A percentile compares a stretch with the other conserved stretches of the same genome.
phyloP scores from a whole-genome alignment of 2,113 vertebrate genomes.

The Sorex araneus region DNA sequence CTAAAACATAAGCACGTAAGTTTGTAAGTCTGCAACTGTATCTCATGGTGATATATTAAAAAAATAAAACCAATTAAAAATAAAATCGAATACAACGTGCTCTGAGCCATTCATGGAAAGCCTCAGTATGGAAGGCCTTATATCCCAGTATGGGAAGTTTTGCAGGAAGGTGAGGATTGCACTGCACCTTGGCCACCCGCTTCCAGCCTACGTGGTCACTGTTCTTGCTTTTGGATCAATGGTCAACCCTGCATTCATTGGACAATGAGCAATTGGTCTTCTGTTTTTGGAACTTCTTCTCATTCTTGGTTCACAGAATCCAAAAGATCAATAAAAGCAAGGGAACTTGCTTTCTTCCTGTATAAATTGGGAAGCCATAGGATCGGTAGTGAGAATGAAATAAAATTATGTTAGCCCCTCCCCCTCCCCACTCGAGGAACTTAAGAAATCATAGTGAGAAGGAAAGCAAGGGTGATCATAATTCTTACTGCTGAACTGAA shows the following conservation, averaged over 20 bases:
- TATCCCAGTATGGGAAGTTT: background rate
- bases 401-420: background rate
- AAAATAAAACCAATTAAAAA: too few species aligned
- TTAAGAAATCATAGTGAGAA: conserved; percentile 38
- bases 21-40: too few species aligned
- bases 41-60: too few species aligned
- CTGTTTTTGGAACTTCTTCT: background rate
- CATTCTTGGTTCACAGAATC: background rate
- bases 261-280: too few species aligned
- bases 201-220: background rate
- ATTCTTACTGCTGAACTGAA: conserved; percentile 24
- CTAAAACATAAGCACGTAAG: too few species aligned
- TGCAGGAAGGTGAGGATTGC: background rate
- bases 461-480: background rate
- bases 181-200: background rate
- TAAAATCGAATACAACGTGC: background rate
- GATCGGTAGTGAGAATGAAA: background rate
- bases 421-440: background rate
- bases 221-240: background rate
- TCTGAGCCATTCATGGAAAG: background rate
- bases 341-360: background rate
- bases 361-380: background rate
- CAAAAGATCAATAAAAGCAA: background rate
- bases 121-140: background rate
- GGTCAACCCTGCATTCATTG: too few species aligned